Evolutionary conservation across 2,113 vertebrate species (phyloP).

Genomic region (Hydrolagus affinis): DNA sequence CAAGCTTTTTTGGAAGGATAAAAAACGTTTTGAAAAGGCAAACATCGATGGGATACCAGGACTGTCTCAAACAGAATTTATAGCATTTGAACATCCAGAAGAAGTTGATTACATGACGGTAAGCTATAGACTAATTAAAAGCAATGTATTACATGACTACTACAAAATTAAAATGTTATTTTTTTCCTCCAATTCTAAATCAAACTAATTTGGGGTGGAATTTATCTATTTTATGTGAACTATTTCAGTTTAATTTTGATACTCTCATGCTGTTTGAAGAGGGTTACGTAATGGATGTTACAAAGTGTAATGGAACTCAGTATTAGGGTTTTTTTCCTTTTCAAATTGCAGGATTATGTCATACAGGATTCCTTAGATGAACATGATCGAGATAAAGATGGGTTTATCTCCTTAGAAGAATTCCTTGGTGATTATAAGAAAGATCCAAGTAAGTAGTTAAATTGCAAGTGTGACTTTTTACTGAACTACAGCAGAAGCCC

Average conservation of each 20-base stretch:
- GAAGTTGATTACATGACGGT: conserved; percentile 91
- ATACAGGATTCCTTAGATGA: conserved; percentile 87
- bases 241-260: too few relatives aligned
- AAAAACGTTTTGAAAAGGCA: conserved; percentile 80
- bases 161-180: too few relatives aligned
- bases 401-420: conserved; percentile 80
- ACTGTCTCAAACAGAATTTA: conserved; percentile 74
- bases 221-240: too few relatives aligned
- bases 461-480: background rate
- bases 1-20: conserved; percentile 87
- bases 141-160: too few relatives aligned
- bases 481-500: too few relatives aligned
- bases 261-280: too few relatives aligned
- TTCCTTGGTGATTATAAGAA: conserved; percentile 81
- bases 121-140: conserved; percentile 41
- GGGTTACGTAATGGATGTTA: too few relatives aligned
- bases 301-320: too few relatives aligned
- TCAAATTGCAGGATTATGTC: conserved; percentile 71
- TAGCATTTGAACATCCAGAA: conserved; percentile 87
- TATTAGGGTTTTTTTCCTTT: background rate
- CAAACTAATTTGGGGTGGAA: too few relatives aligned
- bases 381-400: conserved; percentile 80
- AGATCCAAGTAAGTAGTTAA: conserved; percentile 67
- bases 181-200: too few relatives aligned
- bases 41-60: conserved; percentile 61